Percentiles rank a stretch among this genome's conserved stretches.
Evolutionary conservation across 2,113 vertebrate species (phyloP).

Genomic region (Thryonomys swinderianus): DNA sequence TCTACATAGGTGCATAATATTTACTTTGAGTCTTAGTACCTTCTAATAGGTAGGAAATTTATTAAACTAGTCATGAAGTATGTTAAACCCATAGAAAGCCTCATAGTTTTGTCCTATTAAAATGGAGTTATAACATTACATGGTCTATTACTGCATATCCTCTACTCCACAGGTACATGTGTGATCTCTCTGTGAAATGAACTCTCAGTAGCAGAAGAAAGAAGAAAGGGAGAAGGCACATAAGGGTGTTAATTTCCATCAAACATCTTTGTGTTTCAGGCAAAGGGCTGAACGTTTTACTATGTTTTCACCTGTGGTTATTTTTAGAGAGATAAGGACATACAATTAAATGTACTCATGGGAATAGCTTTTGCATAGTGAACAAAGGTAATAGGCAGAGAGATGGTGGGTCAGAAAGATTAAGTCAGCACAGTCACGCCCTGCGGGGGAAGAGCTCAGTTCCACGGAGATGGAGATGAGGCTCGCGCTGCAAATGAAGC

Average conservation of each 20-base stretch:
- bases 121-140: neutral
- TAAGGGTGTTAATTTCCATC: neutral
- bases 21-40: neutral
- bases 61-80: neutral
- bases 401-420: neutral
- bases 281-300: neutral
- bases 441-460: neutral
- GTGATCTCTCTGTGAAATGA: neutral
- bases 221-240: constrained; percentile 2
- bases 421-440: neutral
- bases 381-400: neutral
- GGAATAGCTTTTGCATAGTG: neutral
- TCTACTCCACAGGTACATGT: neutral
- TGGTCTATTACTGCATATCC: neutral
- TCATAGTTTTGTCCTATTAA: neutral
- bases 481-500: neutral
- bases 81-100: neutral
- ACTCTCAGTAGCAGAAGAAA: neutral
- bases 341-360: neutral
- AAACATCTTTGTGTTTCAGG: neutral
- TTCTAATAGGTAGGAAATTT: neutral
- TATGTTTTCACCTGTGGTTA: neutral
- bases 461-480: neutral
- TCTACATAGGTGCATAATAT: neutral
- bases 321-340: neutral